Conservation (phyloP, 2,797 vertebrate genomes). For the Syngnathus acus region DNA sequence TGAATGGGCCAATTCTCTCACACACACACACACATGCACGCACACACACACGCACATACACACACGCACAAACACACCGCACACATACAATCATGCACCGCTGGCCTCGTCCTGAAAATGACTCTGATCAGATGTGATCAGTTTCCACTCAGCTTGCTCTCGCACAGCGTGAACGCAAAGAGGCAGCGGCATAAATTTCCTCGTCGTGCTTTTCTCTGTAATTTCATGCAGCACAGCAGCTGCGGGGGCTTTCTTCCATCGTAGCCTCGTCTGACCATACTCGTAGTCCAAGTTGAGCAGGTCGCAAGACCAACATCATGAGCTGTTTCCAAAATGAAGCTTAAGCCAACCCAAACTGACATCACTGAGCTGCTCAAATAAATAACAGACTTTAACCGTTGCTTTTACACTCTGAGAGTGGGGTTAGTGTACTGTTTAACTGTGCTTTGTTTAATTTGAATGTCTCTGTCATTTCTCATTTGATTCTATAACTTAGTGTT, state of each 20-base stretch:
- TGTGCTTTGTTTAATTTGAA: background rate
- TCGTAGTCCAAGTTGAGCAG: conserved; percentile 27
- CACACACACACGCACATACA: conserved; percentile 1
- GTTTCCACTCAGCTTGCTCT: conserved; percentile 53
- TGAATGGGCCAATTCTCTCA: conserved; percentile 29
- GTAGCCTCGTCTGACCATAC: conserved; percentile 14
- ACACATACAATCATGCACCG: conserved; percentile 21
- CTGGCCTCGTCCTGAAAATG: conserved; percentile 49
- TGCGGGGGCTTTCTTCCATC: conserved; percentile 23
- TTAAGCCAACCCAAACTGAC: conserved; percentile 3
- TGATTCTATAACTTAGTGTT: background rate
- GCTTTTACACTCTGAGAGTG: background rate
- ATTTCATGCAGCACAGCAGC: conserved; percentile 40
- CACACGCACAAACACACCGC: conserved; percentile 14
- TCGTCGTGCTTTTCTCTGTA: conserved; percentile 24
- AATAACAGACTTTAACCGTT: background rate
- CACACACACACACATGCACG: background rate
- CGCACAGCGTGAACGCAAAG: conserved; percentile 45
- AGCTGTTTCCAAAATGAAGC: conserved; percentile 10
- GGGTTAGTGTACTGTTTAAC: background rate
- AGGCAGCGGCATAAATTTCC: conserved; percentile 47
- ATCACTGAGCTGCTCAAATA: conserved; percentile 3
- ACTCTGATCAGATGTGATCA: conserved; percentile 57
- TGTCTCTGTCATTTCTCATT: background rate
- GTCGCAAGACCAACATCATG: conserved; percentile 22